Evolutionary conservation across 2,113 vertebrate species (phyloP).

Genomic region (Oenanthe melanoleuca): DNA sequence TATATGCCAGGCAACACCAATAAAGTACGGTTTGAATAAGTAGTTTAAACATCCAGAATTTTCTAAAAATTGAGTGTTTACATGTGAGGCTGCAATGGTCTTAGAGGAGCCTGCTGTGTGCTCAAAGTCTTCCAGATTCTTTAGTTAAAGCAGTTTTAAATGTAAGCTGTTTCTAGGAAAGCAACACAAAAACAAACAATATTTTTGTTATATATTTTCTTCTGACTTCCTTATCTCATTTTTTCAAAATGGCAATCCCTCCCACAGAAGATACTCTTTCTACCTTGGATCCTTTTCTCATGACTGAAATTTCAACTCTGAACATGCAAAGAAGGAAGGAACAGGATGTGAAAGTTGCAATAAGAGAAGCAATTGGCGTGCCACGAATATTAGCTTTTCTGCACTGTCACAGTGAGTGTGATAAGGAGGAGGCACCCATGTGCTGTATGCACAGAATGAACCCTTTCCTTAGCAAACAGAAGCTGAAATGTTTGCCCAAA

Average conservation of each 20-base stretch:
- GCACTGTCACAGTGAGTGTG: background rate
- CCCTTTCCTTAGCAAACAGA: conserved; percentile 52
- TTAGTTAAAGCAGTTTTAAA: background rate
- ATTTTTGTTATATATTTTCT: background rate
- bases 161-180: background rate
- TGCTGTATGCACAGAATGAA: conserved; percentile 31
- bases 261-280: background rate
- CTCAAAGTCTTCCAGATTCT: background rate
- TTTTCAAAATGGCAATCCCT: background rate
- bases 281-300: background rate
- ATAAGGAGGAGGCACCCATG: conserved; percentile 29
- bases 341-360: background rate
- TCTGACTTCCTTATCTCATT: background rate
- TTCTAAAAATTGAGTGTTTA: background rate
- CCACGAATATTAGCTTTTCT: background rate
- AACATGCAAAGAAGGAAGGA: background rate
- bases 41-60: background rate
- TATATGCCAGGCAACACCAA: background rate
- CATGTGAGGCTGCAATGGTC: background rate
- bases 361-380: conserved; percentile 8
- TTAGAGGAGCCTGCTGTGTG: background rate
- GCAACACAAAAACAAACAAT: background rate
- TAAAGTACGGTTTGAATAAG: background rate
- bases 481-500: conserved; percentile 64
- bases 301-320: background rate